These are phyloP conservation scores for Dasyprocta punctata DNA, from an alignment of 2,113 vertebrate species.

Conservation along the genomic window DNA sequence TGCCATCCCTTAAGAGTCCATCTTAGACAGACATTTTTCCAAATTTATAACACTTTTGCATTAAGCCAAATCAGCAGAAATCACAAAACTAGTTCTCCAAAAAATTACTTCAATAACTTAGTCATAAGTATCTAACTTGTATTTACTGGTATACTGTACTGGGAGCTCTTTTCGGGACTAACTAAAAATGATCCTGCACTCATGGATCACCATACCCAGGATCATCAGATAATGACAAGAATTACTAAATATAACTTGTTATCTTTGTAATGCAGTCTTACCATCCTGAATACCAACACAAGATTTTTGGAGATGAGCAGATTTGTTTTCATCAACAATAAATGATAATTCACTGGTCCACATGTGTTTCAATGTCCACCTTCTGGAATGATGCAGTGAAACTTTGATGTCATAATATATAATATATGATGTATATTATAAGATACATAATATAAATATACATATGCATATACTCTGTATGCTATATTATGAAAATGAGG, in stretches of 20 bases:
- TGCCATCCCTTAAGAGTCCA: not conserved
- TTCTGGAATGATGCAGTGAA: not conserved
- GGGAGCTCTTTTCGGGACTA: not conserved
- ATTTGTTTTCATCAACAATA: not conserved
- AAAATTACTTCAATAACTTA: not conserved
- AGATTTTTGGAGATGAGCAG: not conserved
- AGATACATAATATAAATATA: too few relatives aligned
- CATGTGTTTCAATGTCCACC: not conserved
- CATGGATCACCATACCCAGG: not conserved
- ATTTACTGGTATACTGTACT: not conserved
- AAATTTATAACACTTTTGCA: not conserved
- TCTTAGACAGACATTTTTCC: not conserved
- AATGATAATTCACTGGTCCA: not conserved
- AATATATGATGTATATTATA: too few relatives aligned
- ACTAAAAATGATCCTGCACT: not conserved
- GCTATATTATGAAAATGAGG: not conserved
- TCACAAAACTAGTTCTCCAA: not conserved
- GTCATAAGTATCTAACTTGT: not conserved
- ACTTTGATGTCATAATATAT: not conserved
- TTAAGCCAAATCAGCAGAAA: not conserved
- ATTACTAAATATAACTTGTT: not conserved
- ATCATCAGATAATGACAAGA: not conserved
- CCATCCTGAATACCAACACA: not conserved
- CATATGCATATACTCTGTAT: not conserved
- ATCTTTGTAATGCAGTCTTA: not conserved